These are phyloP conservation scores for Xestoiulus laeticollis DNA, from an alignment of 2,888 invertebrate genomes.

Conservation along the genomic window DNA sequence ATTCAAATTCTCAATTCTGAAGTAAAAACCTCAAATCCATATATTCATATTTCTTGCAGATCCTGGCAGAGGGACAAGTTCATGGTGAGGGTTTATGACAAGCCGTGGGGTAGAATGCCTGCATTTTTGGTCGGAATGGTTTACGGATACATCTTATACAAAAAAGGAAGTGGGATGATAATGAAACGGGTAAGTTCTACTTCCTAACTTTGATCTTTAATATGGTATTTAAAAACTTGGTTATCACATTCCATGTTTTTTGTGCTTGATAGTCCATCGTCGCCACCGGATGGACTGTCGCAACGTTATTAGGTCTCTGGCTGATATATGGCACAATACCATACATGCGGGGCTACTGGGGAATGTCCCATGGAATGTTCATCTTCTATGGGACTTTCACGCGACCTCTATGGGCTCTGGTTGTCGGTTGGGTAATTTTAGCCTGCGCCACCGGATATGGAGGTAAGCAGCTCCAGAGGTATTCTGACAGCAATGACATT, in stretches of 20 bases:
- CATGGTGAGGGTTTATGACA: slow-evolving; percentile 48
- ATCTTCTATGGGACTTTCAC: slow-evolving; percentile 50
- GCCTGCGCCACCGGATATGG: slow-evolving; percentile 53
- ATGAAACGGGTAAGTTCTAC: neutral
- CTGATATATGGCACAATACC: slow-evolving; percentile 47
- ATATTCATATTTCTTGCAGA: neutral
- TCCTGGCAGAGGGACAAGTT: slow-evolving; percentile 49
- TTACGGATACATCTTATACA: slow-evolving; percentile 46
- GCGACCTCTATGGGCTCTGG: slow-evolving; percentile 45
- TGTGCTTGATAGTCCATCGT: slow-evolving; percentile 28
- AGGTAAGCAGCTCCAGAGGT: neutral
- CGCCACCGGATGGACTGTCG: neutral
- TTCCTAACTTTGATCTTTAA: neutral
- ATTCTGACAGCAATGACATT: too few relatives aligned
- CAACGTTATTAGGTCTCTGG: neutral
- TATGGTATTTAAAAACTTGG: neutral
- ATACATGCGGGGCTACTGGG: neutral
- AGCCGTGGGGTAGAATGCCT: slow-evolving; percentile 48
- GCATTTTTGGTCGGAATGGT: slow-evolving; percentile 50
- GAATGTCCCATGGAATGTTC: slow-evolving; percentile 27
- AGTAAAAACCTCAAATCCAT: neutral
- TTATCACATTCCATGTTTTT: slow-evolving; percentile 11
- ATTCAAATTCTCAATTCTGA: too few relatives aligned
- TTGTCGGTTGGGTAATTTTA: slow-evolving; percentile 51
- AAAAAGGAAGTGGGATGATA: slow-evolving; percentile 8